phyloP scores from a whole-genome alignment of 2,888 invertebrate species.

The Sympetrum striolatum region DNA sequence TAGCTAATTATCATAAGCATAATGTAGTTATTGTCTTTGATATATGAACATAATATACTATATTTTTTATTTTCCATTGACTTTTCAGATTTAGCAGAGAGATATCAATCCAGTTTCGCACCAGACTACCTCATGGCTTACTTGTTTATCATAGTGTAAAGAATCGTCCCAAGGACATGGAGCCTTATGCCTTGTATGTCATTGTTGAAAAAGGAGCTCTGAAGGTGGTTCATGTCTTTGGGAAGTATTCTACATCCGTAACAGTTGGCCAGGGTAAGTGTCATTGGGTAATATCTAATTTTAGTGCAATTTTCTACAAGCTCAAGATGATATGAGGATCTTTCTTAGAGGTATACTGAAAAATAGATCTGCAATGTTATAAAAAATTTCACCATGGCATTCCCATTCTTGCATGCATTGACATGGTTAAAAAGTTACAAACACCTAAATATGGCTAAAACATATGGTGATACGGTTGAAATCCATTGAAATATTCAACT shows the following conservation, averaged over 20 bases:
- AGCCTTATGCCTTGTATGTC: conserved; percentile 88
- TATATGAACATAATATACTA: not conserved
- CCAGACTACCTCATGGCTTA: conserved; percentile 84
- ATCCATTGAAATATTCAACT: too few relatives aligned
- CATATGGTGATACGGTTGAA: too few relatives aligned
- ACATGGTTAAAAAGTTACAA: too few relatives aligned
- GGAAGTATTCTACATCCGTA: conserved; percentile 82
- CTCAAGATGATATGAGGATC: too few relatives aligned
- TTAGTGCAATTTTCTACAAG: too few relatives aligned
- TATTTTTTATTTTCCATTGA: conserved; percentile 3
- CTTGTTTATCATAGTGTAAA: conserved; percentile 91
- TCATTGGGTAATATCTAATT: not conserved
- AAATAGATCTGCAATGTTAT: too few relatives aligned
- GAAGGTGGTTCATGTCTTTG: conserved; percentile 91
- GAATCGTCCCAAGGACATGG: conserved; percentile 78
- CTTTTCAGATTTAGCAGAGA: conserved; percentile 78
- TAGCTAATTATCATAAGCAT: too few relatives aligned
- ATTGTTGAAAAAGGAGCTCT: conserved; percentile 91
- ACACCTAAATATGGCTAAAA: too few relatives aligned
- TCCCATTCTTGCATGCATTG: too few relatives aligned
- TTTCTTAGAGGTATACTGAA: too few relatives aligned
- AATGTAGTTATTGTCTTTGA: too few relatives aligned
- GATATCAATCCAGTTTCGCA: conserved; percentile 88
- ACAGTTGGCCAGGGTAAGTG: conserved; percentile 77
- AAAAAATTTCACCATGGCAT: too few relatives aligned